phyloP scores from a whole-genome alignment of 2,888 invertebrate genomes.

The Nyleta sp. region DNA sequence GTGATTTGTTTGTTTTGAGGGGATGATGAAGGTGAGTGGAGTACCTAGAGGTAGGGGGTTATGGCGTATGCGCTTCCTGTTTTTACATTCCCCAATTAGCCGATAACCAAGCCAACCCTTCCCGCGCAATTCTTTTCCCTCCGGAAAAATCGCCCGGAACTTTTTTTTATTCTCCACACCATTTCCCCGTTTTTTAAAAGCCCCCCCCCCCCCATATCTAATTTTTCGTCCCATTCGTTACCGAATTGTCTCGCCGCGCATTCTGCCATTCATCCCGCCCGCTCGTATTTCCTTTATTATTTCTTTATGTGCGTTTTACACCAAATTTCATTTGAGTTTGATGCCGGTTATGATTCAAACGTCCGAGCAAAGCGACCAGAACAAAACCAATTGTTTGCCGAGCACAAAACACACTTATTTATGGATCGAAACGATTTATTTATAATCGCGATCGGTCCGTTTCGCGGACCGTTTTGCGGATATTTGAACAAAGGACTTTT shows the following conservation, averaged over 20 bases:
- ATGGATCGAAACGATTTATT: constrained; percentile 17
- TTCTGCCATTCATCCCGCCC: constrained; percentile 3
- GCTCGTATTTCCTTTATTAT: constrained; percentile 28
- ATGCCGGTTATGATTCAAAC: constrained; percentile 11
- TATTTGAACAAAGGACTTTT: constrained; percentile 41
- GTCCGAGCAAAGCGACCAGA: neutral
- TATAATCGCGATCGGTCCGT: constrained; percentile 11
- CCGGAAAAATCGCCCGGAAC: too few species aligned
- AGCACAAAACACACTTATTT: constrained; percentile 4
- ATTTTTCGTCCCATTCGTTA: constrained; percentile 25
- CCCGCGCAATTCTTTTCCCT: too few species aligned
- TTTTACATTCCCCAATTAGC: too few species aligned
- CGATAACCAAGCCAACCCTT: too few species aligned
- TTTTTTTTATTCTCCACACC: too few species aligned
- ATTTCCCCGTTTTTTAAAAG: too few species aligned
- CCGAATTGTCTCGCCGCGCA: constrained; percentile 9
- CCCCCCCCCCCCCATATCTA: too few species aligned
- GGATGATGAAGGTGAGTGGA: too few species aligned
- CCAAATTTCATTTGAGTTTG: constrained; percentile 11
- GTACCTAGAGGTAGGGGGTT: too few species aligned
- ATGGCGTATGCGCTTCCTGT: too few species aligned
- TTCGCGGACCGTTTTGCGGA: neutral
- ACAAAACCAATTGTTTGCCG: neutral
- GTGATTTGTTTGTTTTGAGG: too few species aligned
- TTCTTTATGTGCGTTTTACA: constrained; percentile 6